Base-by-base conservation (phyloP, 1,140 invertebrate genomes). In the Cotesia vestalis region DNA sequence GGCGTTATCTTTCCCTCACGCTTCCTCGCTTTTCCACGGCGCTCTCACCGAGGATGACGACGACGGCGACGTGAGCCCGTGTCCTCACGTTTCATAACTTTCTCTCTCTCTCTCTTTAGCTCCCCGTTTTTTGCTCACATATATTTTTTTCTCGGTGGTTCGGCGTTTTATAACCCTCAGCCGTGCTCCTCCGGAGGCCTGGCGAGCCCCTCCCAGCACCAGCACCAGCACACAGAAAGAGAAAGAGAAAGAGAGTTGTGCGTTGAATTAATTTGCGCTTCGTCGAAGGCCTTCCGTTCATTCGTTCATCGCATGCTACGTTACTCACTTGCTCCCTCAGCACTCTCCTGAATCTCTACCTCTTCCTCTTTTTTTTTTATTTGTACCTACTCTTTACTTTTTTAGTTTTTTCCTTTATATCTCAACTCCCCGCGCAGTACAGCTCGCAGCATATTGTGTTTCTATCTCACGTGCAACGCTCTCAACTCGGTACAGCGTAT, bases 221-320 rank as follows among this genome's bases (percentile, higher is more conserved):
- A 17, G 17, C 17, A 17, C 17, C 17, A 17, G 17, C 9, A 66
- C 66, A 5, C 6, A 36, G 14, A n/a, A 74, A 77, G 27, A 11
- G 46, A 62, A 60, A 64, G 17, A 34, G 34, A 36, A 51, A 69
- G 71, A 38, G 57, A 73, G 66, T 70, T 72, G 73, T 74, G 73
- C 68, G 71, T 73, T 77, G 75, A 77, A 77, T 77, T 77, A 77
- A 77, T 77, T 77, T 69, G 70, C 75, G 73, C 73, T 75, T 74
- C 75, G 73, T 68, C 63, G 72, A 74, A 74, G 63, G 52, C 73
- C 62, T 66, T 46, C 46, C 53, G 52, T 69, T 72, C 71, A 51
- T 40, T n/a, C 71, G 64, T 20, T 63, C 36, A 46, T 46, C 40
- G 40, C 8, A 46, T 11, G 11, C 6, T 46, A 46, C 40, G 40